These are phyloP conservation scores for Craseonycteris thonglongyai DNA, from an alignment of 2,113 vertebrate genomes.

Conservation along the genomic window DNA sequence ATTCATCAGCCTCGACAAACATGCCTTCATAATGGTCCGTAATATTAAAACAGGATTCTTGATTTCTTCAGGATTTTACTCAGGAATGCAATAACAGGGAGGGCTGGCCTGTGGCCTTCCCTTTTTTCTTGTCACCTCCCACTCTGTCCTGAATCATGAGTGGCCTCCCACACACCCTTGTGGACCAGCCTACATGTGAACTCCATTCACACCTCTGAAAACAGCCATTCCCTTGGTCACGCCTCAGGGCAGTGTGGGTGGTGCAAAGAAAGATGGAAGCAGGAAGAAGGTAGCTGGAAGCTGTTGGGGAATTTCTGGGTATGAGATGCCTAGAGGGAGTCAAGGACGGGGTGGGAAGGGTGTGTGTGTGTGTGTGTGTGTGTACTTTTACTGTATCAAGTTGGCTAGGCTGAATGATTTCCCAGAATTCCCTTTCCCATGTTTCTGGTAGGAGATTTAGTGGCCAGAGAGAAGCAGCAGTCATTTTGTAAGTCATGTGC, in stretches of 20 bases:
- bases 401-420: neutral
- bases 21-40: neutral
- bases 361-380: too few relatives aligned
- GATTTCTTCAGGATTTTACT: neutral
- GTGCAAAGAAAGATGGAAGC: neutral
- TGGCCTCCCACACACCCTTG: too few relatives aligned
- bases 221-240: neutral
- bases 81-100: neutral
- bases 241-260: neutral
- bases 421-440: neutral
- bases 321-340: neutral
- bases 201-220: neutral
- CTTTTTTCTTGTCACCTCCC: neutral
- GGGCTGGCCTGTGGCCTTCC: neutral
- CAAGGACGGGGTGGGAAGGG: too few relatives aligned
- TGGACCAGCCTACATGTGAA: neutral
- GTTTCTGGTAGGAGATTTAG: neutral
- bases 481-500: accelerated
- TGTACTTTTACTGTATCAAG: neutral
- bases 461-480: neutral
- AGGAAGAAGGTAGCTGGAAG: neutral
- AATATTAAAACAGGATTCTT: neutral
- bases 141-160: neutral
- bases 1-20: neutral
- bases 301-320: neutral